Evolutionary conservation across 2,797 vertebrate species (phyloP).

Genomic region (Chaunax sp.): DNA sequence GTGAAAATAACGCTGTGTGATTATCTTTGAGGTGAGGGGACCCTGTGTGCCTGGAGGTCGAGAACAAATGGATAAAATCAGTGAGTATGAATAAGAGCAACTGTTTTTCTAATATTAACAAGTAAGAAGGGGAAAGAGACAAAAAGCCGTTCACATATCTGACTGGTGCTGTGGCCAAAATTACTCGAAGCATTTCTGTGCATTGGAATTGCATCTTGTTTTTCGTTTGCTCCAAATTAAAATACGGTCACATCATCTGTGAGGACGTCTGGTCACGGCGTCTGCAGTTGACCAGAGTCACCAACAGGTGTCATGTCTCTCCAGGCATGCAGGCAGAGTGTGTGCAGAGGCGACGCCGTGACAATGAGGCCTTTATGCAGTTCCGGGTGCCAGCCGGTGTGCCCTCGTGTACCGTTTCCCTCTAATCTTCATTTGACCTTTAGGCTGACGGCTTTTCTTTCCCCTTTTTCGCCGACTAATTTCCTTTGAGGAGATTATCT

Average conservation of each 20-base stretch:
- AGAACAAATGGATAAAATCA: slow-evolving; percentile 20
- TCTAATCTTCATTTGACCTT: slow-evolving; percentile 84
- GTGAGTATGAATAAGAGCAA: slow-evolving; percentile 22
- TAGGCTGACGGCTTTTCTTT: slow-evolving; percentile 75
- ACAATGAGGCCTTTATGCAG: slow-evolving; percentile 83
- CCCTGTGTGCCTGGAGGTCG: not conserved
- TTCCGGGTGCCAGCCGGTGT: slow-evolving; percentile 78
- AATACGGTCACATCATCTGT: too few relatives aligned
- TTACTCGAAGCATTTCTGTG: not conserved
- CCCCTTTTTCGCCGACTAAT: slow-evolving; percentile 66
- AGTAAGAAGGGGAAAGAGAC: not conserved
- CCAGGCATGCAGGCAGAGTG: slow-evolving; percentile 36
- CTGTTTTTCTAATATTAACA: not conserved
- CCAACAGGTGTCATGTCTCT: slow-evolving; percentile 79
- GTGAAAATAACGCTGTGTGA: too few relatives aligned
- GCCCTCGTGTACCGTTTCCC: slow-evolving; percentile 79
- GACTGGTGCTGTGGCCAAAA: not conserved
- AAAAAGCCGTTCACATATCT: not conserved
- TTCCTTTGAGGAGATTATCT: slow-evolving; percentile 77
- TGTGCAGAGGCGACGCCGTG: slow-evolving; percentile 64
- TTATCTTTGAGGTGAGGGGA: slow-evolving; percentile 39
- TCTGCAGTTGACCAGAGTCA: slow-evolving; percentile 67
- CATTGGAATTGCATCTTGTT: not conserved
- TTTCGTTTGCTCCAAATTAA: too few relatives aligned
- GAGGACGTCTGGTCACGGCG: slow-evolving; percentile 5